Evolutionary conservation across 2,797 vertebrate species (phyloP), one percentile per base, ranked within the genome.

Genomic region (Naso thynnoides): DNA sequence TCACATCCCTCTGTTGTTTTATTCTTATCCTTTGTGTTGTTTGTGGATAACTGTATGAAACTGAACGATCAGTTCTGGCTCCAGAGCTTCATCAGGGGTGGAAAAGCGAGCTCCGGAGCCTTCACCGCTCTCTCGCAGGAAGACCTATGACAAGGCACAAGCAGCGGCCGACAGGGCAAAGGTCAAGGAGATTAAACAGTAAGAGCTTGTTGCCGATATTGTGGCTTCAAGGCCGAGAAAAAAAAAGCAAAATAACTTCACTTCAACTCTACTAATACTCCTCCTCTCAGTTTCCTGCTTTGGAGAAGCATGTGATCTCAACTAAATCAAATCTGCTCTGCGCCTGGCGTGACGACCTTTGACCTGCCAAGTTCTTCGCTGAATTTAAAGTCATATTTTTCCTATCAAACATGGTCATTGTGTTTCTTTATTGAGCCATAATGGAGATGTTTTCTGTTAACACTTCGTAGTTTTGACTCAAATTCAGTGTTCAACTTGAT

Each of bases 121-220:
- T 31, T 99, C 98, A 3, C 98, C 98, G 72, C 92, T 96, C 82
- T 88, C 94, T 77, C 96, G 96, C 93, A 97, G 97, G 92, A 99
- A 97, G 96, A 81, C 92, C 44, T 97, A 96, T 93, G 97, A 99
- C 85, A 98, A 95, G 92, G 88, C 87, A 44, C 93, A 94, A 65
- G 88, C 91, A 74, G 85, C 93, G 67, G 62, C 90, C 59, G 96
- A 98, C 81, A 98, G 95, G 91, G 83, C 94, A 91, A 98, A 97
- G 92, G 74, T 94, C 88, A 99, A 97, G 94, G 97, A 99, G 85
- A 96, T 95, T 45, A 98, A 97, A 95, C 95, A 96, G 98, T 99
- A 97, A 98, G 98, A 90, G 83, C 70, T 84, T 70, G 87, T 13
- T 82, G 77, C 68, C 38, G 66, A 56, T 59, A 24, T 13, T 21